A percentile compares a stretch with the other conserved stretches of the same genome.
These are phyloP conservation scores for Drosophila nigrodunni DNA, from an alignment of 1,140 invertebrate genomes.

Conservation along the genomic window DNA sequence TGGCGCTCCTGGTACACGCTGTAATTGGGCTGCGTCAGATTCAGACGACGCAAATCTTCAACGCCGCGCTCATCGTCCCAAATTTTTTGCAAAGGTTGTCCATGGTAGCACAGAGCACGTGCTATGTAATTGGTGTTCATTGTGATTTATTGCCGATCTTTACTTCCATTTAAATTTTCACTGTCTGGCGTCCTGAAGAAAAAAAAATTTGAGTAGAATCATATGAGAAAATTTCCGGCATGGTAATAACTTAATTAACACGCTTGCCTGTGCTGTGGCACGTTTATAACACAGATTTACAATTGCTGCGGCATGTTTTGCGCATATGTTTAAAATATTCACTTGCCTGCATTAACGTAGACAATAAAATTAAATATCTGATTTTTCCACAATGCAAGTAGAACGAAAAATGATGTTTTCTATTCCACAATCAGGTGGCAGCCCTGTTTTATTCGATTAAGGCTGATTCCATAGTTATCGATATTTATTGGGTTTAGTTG, in stretches of 20 bases:
- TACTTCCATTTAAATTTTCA: slow-evolving; percentile 28
- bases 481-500: slow-evolving; percentile 8
- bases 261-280: not conserved
- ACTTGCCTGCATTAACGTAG: slow-evolving; percentile 30
- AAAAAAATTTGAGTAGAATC: not conserved
- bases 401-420: slow-evolving; percentile 40
- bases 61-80: slow-evolving; percentile 93
- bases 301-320: not conserved
- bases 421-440: slow-evolving; percentile 19
- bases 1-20: slow-evolving; percentile 91
- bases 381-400: slow-evolving; percentile 20
- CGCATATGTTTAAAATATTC: slow-evolving; percentile 1
- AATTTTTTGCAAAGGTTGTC: slow-evolving; percentile 92
- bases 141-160: not conserved
- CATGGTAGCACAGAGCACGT: slow-evolving; percentile 92
- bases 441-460: slow-evolving; percentile 14
- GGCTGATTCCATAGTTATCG: slow-evolving; percentile 10
- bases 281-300: not conserved
- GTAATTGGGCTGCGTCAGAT: slow-evolving; percentile 89
- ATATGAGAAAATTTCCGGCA: slow-evolving; percentile 18
- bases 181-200: slow-evolving; percentile 17
- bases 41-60: slow-evolving; percentile 88
- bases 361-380: slow-evolving; percentile 28
- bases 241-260: not conserved
- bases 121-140: slow-evolving; percentile 85